Conservation (phyloP, 2,888 invertebrate genomes). For the Brenthis hecate region DNA sequence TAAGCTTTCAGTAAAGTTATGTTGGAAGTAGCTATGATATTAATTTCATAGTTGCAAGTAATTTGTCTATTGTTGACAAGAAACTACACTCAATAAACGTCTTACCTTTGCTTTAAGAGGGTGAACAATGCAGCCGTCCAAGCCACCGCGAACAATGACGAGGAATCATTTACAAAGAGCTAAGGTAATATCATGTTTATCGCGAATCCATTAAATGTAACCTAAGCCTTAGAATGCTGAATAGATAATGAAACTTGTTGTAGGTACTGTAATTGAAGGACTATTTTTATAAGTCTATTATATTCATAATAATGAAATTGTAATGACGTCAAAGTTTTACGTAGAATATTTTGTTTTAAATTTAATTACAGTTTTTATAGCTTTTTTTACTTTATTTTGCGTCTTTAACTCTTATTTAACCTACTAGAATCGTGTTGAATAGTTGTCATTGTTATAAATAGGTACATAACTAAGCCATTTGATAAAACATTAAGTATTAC, state of each 20-base stretch:
- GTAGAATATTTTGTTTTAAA: no score
- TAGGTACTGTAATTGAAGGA: conserved; percentile 11
- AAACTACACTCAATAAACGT: conserved; percentile 17
- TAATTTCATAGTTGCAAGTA: background rate
- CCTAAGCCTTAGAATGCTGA: conserved; percentile 32
- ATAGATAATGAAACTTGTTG: conserved; percentile 39
- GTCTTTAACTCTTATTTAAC: no score
- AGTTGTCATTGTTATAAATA: no score
- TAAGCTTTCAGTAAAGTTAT: background rate
- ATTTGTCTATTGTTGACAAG: conserved; percentile 5
- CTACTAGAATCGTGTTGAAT: no score
- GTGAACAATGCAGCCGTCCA: conserved; percentile 34
- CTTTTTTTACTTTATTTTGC: no score
- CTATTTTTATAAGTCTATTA: no score
- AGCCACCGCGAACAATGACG: conserved; percentile 35
- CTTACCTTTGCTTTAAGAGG: conserved; percentile 28
- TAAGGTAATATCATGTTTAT: conserved; percentile 28
- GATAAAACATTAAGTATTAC: no score
- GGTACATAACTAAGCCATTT: no score
- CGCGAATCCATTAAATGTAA: conserved; percentile 44
- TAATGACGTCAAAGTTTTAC: no score
- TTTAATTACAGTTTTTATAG: no score
- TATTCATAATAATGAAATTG: no score
- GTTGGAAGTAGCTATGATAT: background rate
- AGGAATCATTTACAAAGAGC: conserved; percentile 33